These are phyloP conservation scores for Erpetoichthys calabaricus DNA, from an alignment of 2,797 vertebrate genomes.

Conservation along the genomic window DNA sequence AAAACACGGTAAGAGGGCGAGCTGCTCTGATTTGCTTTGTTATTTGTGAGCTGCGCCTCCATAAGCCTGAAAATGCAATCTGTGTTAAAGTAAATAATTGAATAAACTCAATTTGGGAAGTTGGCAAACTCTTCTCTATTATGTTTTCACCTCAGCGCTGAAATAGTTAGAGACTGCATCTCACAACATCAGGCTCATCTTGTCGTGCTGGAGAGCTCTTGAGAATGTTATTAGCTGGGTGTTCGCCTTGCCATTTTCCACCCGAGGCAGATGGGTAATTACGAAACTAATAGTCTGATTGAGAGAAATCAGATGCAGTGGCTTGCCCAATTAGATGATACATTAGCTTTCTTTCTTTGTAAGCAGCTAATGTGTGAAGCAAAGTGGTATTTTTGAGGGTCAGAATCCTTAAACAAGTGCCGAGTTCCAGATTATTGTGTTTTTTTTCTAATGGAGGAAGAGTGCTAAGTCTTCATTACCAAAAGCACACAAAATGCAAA, in stretches of 20 bases:
- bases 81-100: slow-evolving; percentile 77
- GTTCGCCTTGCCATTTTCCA: slow-evolving; percentile 92
- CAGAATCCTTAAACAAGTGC: slow-evolving; percentile 87
- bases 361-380: slow-evolving; percentile 98
- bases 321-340: slow-evolving; percentile 99
- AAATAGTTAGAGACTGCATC: slow-evolving; percentile 81
- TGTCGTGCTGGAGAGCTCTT: slow-evolving; percentile 95
- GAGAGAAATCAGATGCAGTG: slow-evolving; percentile 98
- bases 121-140: slow-evolving; percentile 70
- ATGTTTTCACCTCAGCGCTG: slow-evolving; percentile 69
- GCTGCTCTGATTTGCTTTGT: no score
- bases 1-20: no score
- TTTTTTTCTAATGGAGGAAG: slow-evolving; percentile 62
- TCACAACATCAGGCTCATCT: slow-evolving; percentile 80
- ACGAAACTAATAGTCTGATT: slow-evolving; percentile 99
- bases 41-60: slow-evolving; percentile 19
- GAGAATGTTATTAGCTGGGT: slow-evolving; percentile 99
- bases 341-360: slow-evolving; percentile 99
- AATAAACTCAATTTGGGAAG: slow-evolving; percentile 72
- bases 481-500: slow-evolving; percentile 81
- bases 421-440: slow-evolving; percentile 79
- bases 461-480: slow-evolving; percentile 98
- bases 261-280: slow-evolving; percentile 99
- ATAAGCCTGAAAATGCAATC: slow-evolving; percentile 52
- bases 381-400: slow-evolving; percentile 87